Evolutionary conservation across 37 sponge, comb jelly and placozoan genomes (phyloP), one percentile per base, ranked within the genome.

Genomic region (Amphimedon queenslandica): DNA sequence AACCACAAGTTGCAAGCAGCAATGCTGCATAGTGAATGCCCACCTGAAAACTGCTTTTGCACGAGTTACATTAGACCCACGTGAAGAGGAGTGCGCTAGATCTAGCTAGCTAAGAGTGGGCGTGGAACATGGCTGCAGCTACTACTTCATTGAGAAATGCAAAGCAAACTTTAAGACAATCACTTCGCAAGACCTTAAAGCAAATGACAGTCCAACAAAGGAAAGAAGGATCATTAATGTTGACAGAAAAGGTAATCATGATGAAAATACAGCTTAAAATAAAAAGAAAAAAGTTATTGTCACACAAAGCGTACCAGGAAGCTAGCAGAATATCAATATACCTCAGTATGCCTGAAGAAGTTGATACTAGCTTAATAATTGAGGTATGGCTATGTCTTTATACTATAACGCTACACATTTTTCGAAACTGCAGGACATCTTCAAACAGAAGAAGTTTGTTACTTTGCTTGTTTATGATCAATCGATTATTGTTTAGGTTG

Each of bases 341-440:
- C 37, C 80, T 93, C 40, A 81, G 80, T 58, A 93, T 85, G 90
- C 77, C 70, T 47, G 82, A 77, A n/a, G 94, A 93, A 66, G 80
- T 93, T 6, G 38, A 75, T 67, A 93, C 94, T 11, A 63, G 69
- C 23, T 65, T 30, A 33, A 78, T 93, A 20, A 37, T 93, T 31
- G 23, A 81, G 76, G 92, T 87, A 37, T 37, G 77, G 38, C 23
- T 27, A 33, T 28, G 2, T 25, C 4, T 39, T 41, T 0, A 25
- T 39, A 43, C n/a, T 28, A 13, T 42, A 66, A n/a, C 21, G 2
- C 10, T 3, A 21, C 31, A 34, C 38, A n/a, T 24, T 11, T 70
- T 29, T 20, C 6, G 16, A 40, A 51, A 20, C 6, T 42, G 2
- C 23, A 78, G 73, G 79, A 88, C 67, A 77, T 88, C 23, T 88